These are phyloP conservation scores for Emydura subglobosa DNA, from an alignment of 2,113 vertebrate genomes.

Conservation along the genomic window DNA sequence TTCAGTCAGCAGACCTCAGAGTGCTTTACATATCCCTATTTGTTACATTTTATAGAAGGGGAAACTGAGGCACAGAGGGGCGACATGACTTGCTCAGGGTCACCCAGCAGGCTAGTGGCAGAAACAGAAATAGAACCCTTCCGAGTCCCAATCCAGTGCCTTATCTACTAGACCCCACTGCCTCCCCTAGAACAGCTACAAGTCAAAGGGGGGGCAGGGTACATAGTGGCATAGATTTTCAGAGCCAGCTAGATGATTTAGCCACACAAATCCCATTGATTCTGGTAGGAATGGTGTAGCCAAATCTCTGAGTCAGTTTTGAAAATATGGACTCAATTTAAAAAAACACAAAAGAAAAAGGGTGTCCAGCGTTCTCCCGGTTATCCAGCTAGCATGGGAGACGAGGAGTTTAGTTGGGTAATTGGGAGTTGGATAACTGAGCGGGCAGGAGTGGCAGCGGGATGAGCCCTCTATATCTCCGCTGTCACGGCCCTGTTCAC, in stretches of 20 bases:
- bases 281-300: neutral
- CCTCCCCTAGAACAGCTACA: neutral
- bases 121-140: neutral
- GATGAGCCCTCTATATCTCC: too few species aligned
- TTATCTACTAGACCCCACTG: rapidly evolving
- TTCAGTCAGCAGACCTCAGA: neutral
- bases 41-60: neutral
- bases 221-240: neutral
- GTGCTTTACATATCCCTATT: neutral
- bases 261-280: conserved; percentile 20
- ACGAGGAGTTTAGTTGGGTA: too few species aligned
- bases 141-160: neutral
- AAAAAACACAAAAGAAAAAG: too few species aligned
- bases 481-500: too few species aligned
- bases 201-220: neutral
- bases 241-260: conserved; percentile 22
- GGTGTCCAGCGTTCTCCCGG: neutral
- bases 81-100: neutral
- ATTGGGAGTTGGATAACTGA: too few species aligned
- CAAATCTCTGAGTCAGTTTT: neutral
- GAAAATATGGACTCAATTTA: neutral
- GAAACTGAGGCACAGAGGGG: neutral
- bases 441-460: too few species aligned
- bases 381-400: neutral
- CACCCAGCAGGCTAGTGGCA: neutral